A percentile compares a stretch with the other conserved stretches of the same genome.
phyloP scores from a whole-genome alignment of 2,888 invertebrate species.

The Eutolmus rufibarbis region DNA sequence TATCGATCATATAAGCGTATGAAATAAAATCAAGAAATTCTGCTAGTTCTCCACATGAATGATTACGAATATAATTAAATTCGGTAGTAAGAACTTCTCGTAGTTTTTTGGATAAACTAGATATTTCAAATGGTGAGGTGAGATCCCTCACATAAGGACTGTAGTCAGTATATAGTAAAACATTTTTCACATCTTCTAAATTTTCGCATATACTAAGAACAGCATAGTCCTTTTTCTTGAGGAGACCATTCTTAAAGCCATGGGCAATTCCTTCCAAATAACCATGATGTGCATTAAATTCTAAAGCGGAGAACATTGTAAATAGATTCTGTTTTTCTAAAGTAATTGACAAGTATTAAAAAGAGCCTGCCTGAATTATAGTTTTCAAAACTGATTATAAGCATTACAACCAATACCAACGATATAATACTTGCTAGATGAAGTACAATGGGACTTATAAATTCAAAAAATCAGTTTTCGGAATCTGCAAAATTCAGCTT shows the following conservation, averaged over 20 bases:
- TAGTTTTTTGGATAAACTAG: neutral
- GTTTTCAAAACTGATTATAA: neutral
- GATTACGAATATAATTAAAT: conserved; percentile 93
- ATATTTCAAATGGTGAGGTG: neutral
- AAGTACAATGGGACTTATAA: neutral
- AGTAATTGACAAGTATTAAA: neutral
- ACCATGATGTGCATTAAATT: neutral
- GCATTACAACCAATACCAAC: neutral
- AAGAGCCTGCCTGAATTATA: neutral
- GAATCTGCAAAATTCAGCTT: neutral
- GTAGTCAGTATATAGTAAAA: neutral
- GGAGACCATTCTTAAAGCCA: neutral
- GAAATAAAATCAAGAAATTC: conserved; percentile 97
- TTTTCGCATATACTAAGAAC: neutral
- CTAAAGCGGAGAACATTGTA: neutral
- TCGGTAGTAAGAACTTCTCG: conserved; percentile 63
- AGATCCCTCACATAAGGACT: neutral
- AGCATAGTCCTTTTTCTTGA: neutral
- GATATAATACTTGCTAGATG: no score
- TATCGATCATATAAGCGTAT: conserved; percentile 99
- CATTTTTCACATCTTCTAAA: neutral
- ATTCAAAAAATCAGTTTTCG: neutral
- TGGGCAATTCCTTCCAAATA: neutral
- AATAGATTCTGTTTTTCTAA: neutral
- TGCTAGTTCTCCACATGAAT: conserved; percentile 91